Base-by-base conservation (phyloP, 2,888 invertebrate genomes). In the Cantharis flavilabris region DNA sequence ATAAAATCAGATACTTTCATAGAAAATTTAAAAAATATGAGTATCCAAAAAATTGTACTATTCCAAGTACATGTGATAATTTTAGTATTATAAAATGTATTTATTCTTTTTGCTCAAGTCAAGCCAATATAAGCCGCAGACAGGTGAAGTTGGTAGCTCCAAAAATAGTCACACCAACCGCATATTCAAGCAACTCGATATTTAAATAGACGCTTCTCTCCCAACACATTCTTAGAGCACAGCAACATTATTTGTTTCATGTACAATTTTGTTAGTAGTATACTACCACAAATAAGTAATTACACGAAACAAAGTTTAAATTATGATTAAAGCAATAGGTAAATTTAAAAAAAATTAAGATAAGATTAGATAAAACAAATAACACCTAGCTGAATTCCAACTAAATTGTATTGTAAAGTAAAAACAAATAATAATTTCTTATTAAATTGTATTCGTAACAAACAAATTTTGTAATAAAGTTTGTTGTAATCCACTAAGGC, bases 91-190 rank as follows among this genome's bases (percentile, higher is more conserved):
- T 49, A 49, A 49, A 49, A 49, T 49, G 49, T 49, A 67, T 67
- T 67, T 26, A 26, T 67, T 23, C 18, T 67, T 67, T 20, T 23
- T 23, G 65, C 26, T 26, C 23, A 26, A 67, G 65, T 26, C 26
- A 23, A 67, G 26, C 65, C 65, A 23, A 67, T 67, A 23, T 26
- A 67, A 70, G 70, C 30, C 65, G 13, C 78, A 77, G 76, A 75
- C 80, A 80, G 80, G 79, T 80, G 79, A 79, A 78, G 79, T 79
- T 69, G 78, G 70, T 65, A 75, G 75, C 65, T 72, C 79, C 73
- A 33, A 79, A 80, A 80, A 80, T 80, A 80, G 76, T 73, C 23
- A 63, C 71, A 74, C 71, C 67, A 73, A 69, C 73, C 30, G 71
- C 73, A 71, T 26, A 73, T 77, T 77, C 69, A 71, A 62, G 69